Conservation (phyloP, 2,797 vertebrate species). For the Chaetodon trifasciatus region DNA sequence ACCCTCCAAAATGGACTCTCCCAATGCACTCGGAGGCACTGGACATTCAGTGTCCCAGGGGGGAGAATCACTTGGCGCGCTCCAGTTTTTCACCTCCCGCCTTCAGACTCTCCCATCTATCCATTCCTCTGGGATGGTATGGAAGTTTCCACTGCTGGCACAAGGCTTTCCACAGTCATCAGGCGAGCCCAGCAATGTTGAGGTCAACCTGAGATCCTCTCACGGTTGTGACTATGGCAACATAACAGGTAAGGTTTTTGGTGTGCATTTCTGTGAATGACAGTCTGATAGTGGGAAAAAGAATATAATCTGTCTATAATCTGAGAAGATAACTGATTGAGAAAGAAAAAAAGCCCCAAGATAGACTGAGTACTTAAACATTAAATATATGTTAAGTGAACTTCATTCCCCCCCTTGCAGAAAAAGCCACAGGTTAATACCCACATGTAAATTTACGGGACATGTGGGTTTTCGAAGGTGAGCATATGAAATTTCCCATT, state of each 20-base stretch:
- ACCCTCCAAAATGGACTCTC: slow-evolving; percentile 78
- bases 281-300: neutral
- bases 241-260: slow-evolving; percentile 45
- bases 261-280: neutral
- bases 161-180: slow-evolving; percentile 67
- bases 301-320: neutral
- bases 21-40: slow-evolving; percentile 23
- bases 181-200: slow-evolving; percentile 42
- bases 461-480: slow-evolving; percentile 53
- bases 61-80: slow-evolving; percentile 51
- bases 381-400: neutral
- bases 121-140: slow-evolving; percentile 65
- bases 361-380: neutral
- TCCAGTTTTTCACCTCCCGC: slow-evolving; percentile 77
- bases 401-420: neutral
- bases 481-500: slow-evolving; percentile 51
- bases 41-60: slow-evolving; percentile 58
- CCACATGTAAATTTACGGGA: slow-evolving; percentile 65
- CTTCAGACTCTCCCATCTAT: slow-evolving; percentile 63
- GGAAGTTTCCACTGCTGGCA: slow-evolving; percentile 71
- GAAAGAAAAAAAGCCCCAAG: neutral
- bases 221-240: slow-evolving; percentile 39
- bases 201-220: slow-evolving; percentile 59
- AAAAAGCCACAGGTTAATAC: slow-evolving; percentile 47
- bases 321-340: neutral